A percentile compares a stretch with the other conserved stretches of the same genome.
Conservation (phyloP, 1,140 invertebrate species). For the Hycleus cichorii region DNA sequence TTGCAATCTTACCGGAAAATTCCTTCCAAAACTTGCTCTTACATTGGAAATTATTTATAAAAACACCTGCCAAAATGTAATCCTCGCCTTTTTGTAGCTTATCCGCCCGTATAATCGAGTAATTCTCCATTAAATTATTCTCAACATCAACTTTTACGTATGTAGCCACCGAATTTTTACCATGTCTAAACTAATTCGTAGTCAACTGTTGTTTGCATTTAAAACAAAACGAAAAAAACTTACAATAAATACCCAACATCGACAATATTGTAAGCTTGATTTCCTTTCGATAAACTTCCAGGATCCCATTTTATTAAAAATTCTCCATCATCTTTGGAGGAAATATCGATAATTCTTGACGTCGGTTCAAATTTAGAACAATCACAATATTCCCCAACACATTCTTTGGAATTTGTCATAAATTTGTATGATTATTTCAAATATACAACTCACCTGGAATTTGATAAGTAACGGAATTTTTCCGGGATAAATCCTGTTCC, state of each 20-base stretch:
- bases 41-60: conserved; percentile 3
- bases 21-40: neutral
- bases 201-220: neutral
- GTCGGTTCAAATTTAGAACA: neutral
- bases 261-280: neutral
- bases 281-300: neutral
- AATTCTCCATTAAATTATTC: neutral
- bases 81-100: neutral
- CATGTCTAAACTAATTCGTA: neutral
- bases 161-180: neutral
- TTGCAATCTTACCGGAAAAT: neutral
- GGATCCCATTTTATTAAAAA: conserved; percentile 3
- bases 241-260: neutral
- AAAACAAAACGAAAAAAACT: neutral
- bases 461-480: no score
- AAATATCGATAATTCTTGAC: neutral
- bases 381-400: neutral
- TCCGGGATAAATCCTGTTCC: neutral
- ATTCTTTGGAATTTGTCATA: neutral
- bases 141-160: neutral
- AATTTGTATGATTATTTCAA: neutral
- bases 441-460: no score
- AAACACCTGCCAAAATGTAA: neutral
- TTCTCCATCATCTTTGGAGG: neutral
- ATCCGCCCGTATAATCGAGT: neutral